Percentiles rank a stretch among this genome's conserved stretches.
These are phyloP conservation scores for Cyclargus thomasi DNA, from an alignment of 1,140 invertebrate genomes.

Conservation along the genomic window DNA sequence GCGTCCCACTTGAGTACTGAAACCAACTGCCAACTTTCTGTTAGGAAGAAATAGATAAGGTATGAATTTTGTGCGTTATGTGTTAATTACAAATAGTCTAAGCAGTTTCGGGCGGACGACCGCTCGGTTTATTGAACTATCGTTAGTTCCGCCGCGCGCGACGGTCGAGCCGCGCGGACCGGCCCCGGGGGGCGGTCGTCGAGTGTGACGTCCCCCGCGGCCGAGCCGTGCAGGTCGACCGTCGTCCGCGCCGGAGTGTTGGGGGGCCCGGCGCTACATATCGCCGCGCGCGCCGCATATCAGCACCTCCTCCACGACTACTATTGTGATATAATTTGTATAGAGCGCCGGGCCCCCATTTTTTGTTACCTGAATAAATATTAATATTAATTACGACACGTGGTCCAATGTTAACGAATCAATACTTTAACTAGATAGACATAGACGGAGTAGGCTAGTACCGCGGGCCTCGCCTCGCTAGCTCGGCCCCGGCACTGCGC, in stretches of 20 bases:
- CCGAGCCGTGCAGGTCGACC: too few relatives aligned
- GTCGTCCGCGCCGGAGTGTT: constrained; percentile 36
- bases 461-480: constrained; percentile 36
- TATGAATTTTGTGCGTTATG: constrained; percentile 62
- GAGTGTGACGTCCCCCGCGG: not conserved
- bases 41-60: constrained; percentile 60
- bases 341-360: constrained; percentile 49
- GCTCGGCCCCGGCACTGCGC: too few relatives aligned
- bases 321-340: constrained; percentile 32
- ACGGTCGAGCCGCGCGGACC: too few relatives aligned
- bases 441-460: constrained; percentile 37
- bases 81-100: constrained; percentile 65
- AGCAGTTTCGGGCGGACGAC: too few relatives aligned
- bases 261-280: constrained; percentile 27
- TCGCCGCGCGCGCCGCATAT: too few relatives aligned
- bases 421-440: constrained; percentile 70
- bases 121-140: too few relatives aligned
- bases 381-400: constrained; percentile 72
- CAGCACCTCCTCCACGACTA: too few relatives aligned
- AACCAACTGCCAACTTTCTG: constrained; percentile 70
- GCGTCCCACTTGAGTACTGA: constrained; percentile 59
- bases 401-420: constrained; percentile 74
- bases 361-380: constrained; percentile 75
- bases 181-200: constrained; percentile 9
- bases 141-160: too few relatives aligned